Conservation (phyloP, 35 echinoderm and acorn worm genomes). For the Chiridota heheva region DNA sequence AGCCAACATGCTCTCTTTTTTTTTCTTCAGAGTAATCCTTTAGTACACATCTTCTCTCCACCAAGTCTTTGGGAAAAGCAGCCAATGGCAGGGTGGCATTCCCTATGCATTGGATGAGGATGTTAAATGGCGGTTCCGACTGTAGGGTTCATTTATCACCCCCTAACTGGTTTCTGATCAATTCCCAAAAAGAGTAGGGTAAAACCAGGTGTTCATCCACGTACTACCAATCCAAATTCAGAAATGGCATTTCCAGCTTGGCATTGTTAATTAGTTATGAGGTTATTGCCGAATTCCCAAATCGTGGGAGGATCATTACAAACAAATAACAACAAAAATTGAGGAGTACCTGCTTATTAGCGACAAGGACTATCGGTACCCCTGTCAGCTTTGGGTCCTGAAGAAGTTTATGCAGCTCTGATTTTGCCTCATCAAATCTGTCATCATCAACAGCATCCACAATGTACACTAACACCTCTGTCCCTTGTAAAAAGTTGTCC, state of each 20-base stretch:
- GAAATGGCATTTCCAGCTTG: not conserved
- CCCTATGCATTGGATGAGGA: too few relatives aligned
- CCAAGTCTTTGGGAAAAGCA: too few relatives aligned
- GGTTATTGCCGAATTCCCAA: not conserved
- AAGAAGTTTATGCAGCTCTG: conserved; percentile 84
- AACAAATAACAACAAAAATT: not conserved
- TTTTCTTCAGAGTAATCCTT: too few relatives aligned
- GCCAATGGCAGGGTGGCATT: too few relatives aligned
- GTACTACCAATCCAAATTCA: not conserved
- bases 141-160: too few relatives aligned
- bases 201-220: not conserved
- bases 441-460: conserved; percentile 87
- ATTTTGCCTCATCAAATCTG: conserved; percentile 76
- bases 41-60: too few relatives aligned
- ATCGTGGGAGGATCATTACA: not conserved
- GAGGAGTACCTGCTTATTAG: conserved; percentile 89
- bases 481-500: conserved; percentile 90
- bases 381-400: conserved; percentile 62
- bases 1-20: too few relatives aligned
- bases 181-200: not conserved
- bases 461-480: conserved; percentile 91
- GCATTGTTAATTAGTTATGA: not conserved
- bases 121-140: too few relatives aligned
- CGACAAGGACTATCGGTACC: conserved; percentile 80
- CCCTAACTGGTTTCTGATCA: not conserved